A percentile compares a stretch with the other conserved stretches of the same genome.
phyloP scores from a whole-genome alignment of 2,113 vertebrate genomes.

The Heptranchias perlo region DNA sequence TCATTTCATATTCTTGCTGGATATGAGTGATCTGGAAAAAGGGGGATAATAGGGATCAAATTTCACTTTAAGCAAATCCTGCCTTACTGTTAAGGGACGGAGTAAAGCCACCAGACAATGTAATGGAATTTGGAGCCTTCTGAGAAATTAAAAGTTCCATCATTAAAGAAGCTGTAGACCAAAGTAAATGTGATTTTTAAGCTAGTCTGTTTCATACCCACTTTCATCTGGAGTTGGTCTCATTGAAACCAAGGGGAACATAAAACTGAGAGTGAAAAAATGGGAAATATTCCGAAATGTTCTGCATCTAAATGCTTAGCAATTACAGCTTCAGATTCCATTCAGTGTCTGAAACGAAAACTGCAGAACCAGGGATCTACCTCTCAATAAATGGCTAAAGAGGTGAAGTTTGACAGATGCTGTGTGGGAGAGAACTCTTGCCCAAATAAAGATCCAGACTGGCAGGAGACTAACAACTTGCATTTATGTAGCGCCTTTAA shows the following conservation, averaged over 20 bases:
- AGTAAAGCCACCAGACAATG: neutral
- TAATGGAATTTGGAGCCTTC: neutral
- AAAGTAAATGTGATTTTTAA: neutral
- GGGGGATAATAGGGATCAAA: constrained; percentile 13
- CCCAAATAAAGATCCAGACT: neutral
- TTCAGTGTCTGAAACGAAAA: neutral
- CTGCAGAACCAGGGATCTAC: neutral
- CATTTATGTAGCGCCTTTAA: neutral
- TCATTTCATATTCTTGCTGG: constrained; percentile 76
- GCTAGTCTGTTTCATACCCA: neutral
- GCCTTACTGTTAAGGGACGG: neutral
- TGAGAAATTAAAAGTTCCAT: neutral
- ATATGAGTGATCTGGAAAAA: constrained; percentile 70
- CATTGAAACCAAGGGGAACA: neutral
- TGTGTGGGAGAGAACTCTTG: neutral
- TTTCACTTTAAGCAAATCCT: neutral
- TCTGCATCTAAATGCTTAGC: neutral
- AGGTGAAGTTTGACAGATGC: neutral
- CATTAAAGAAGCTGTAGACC: neutral
- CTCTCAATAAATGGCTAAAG: neutral
- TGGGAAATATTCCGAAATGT: neutral
- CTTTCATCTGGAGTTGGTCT: neutral
- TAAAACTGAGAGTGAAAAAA: neutral
- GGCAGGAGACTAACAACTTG: neutral
- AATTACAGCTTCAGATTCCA: neutral